These are phyloP conservation scores for Rotaria sp. DNA, from an alignment of 2,888 invertebrate species.

Conservation along the genomic window DNA sequence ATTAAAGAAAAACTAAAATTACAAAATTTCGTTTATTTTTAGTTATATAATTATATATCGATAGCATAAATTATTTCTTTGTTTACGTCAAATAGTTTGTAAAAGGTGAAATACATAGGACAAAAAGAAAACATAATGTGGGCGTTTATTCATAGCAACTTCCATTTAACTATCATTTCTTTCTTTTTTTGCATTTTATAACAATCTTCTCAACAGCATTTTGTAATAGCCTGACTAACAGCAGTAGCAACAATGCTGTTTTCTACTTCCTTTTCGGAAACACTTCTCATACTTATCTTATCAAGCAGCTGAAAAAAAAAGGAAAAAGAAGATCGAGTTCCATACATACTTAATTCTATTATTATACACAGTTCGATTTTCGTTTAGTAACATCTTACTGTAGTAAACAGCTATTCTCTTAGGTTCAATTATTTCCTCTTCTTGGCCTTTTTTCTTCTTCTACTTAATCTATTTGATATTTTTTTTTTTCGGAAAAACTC, in stretches of 20 bases:
- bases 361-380: background rate
- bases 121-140: background rate
- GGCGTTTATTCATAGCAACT: background rate
- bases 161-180: background rate
- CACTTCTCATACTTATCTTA: background rate
- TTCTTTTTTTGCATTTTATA: background rate
- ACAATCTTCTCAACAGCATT: background rate
- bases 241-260: background rate
- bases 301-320: background rate
- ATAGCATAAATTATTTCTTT: background rate
- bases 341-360: conserved; percentile 2
- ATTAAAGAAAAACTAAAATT: background rate
- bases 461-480: background rate
- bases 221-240: background rate
- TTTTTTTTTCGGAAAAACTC: background rate
- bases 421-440: background rate
- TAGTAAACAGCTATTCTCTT: background rate
- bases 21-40: background rate
- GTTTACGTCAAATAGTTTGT: too few species aligned
- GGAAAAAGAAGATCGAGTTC: background rate
- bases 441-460: background rate
- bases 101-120: background rate
- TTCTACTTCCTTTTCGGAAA: background rate
- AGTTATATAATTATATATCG: too few species aligned
- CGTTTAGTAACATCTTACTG: background rate